Evolutionary conservation across 2,113 vertebrate species (phyloP).

Genomic region (Climacteris rufus): DNA sequence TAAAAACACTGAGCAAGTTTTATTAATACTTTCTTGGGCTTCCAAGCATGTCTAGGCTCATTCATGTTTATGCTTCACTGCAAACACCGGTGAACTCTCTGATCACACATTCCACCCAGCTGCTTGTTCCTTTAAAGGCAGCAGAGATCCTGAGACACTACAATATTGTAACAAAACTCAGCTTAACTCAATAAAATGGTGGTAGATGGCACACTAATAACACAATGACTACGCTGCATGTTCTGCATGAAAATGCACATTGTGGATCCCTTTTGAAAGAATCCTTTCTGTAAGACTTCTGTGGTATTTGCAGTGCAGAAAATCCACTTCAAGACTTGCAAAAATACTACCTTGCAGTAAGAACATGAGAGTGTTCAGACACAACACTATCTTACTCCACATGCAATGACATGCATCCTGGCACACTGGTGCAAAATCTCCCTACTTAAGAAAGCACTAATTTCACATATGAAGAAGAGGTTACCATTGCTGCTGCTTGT

Average conservation of each 20-base stretch:
- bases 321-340: not conserved
- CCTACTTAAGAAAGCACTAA: not conserved
- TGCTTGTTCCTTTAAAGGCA: not conserved
- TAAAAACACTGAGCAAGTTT: not conserved
- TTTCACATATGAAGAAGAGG: not conserved
- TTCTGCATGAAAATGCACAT: not conserved
- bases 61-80: conserved; percentile 9
- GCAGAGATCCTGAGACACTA: not conserved
- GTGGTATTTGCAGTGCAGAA: not conserved
- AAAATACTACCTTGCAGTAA: not conserved
- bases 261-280: not conserved
- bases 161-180: not conserved
- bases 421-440: not conserved
- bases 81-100: not conserved
- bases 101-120: not conserved
- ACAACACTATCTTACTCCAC: not conserved
- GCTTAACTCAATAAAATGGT: not conserved
- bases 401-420: not conserved
- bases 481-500: not conserved
- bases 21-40: not conserved
- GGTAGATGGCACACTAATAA: not conserved
- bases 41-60: conserved; percentile 15
- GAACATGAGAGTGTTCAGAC: not conserved
- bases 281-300: not conserved
- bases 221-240: not conserved